phyloP scores from a whole-genome alignment of 2,888 invertebrate genomes.

The Aspidiotus rigidus region DNA sequence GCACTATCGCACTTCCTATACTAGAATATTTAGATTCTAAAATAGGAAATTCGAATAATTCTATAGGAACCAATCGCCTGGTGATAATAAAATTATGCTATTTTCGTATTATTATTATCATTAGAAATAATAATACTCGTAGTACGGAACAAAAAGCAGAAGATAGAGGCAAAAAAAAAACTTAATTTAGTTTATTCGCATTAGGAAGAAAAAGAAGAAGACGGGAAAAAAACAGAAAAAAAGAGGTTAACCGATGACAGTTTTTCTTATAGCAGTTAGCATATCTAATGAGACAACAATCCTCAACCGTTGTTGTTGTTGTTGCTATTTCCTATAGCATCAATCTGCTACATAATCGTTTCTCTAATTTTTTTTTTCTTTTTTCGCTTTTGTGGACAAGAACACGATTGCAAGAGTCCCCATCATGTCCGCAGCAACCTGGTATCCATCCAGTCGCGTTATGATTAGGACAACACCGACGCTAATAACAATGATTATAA shows the following conservation, averaged over 20 bases:
- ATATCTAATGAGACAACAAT: slow-evolving; percentile 33
- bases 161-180: neutral
- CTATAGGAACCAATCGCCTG: neutral
- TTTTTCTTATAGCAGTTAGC: slow-evolving; percentile 18
- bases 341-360: slow-evolving; percentile 23
- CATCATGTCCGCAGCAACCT: neutral
- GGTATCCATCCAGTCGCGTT: neutral
- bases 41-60: too few species aligned
- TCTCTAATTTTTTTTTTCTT: neutral
- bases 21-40: too few species aligned
- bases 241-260: slow-evolving; percentile 4
- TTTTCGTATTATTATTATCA: too few species aligned
- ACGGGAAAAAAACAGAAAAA: too few species aligned
- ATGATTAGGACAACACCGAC: neutral
- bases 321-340: slow-evolving; percentile 27
- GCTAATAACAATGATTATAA: slow-evolving; percentile 2
- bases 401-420: neutral
- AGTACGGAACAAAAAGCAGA: neutral
- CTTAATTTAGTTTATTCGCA: slow-evolving; percentile 2
- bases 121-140: neutral
- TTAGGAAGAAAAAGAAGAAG: neutral
- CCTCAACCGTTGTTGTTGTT: slow-evolving; percentile 2
- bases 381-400: slow-evolving; percentile 5
- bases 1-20: too few species aligned
- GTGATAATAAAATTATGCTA: too few species aligned